Conservation (phyloP, 64 coral and sea anemone species). For the Catalaphyllia jardinei region DNA sequence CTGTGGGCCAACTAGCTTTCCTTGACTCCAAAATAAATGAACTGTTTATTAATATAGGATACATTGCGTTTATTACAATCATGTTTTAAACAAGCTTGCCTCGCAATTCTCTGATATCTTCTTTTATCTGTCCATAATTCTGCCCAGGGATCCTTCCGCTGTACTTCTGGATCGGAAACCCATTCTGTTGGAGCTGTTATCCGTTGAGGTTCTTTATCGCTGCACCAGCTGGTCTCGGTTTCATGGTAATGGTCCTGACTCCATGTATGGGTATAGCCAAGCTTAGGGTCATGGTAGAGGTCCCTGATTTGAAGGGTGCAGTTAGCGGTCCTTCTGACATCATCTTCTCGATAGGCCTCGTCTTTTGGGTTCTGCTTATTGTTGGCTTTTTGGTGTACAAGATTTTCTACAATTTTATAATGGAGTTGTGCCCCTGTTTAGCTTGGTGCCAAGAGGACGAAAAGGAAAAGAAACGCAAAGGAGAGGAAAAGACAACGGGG, state of each 20-base stretch:
- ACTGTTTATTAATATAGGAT: too few relatives aligned
- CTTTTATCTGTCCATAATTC: neutral
- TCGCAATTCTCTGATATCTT: too few relatives aligned
- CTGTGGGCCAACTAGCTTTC: too few relatives aligned
- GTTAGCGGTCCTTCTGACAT: conserved; percentile 69
- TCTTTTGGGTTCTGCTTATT: conserved; percentile 80
- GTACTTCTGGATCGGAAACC: conserved; percentile 91
- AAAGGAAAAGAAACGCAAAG: conserved; percentile 18
- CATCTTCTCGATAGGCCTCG: conserved; percentile 71
- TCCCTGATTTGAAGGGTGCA: conserved; percentile 44
- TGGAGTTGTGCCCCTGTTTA: conserved; percentile 61
- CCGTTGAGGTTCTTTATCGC: conserved; percentile 70
- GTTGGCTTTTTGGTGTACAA: conserved; percentile 61
- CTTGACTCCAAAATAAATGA: too few relatives aligned
- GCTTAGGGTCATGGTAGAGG: conserved; percentile 55
- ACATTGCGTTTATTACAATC: too few relatives aligned
- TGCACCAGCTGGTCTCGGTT: conserved; percentile 64
- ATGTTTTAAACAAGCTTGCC: too few relatives aligned
- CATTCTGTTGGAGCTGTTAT: conserved; percentile 96
- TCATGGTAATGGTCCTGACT: conserved; percentile 63
- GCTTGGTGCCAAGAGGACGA: conserved; percentile 42
- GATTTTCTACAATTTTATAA: conserved; percentile 60
- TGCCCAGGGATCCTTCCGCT: conserved; percentile 68
- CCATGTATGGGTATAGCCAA: conserved; percentile 68
- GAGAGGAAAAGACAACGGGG: conserved; percentile 43